Conservation (phyloP, 2,797 vertebrate genomes). For the Cyclopterus lumpus region DNA sequence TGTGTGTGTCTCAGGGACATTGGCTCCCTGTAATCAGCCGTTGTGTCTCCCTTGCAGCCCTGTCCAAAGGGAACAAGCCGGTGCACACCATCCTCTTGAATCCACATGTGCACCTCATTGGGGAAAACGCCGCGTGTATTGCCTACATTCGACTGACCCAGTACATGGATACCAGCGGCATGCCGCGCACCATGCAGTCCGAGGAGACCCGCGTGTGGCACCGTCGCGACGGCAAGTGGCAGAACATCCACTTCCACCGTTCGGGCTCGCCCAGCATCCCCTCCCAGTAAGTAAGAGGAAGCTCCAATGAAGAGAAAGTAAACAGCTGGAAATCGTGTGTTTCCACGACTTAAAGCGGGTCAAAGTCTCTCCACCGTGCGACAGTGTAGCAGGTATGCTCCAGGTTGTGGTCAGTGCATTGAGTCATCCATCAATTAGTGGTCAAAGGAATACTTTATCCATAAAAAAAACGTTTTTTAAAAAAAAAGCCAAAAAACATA, state of each 20-base stretch:
- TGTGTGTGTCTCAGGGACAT: background rate
- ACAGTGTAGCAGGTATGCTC: background rate
- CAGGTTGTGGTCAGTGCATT: background rate
- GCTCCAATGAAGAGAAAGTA: background rate
- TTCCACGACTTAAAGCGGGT: background rate
- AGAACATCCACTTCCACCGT: slow-evolving; percentile 97
- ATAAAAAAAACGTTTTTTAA: background rate
- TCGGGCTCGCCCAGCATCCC: slow-evolving; percentile 94
- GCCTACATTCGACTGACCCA: slow-evolving; percentile 95
- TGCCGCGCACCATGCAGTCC: slow-evolving; percentile 95
- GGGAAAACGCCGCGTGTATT: slow-evolving; percentile 94
- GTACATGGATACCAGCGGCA: slow-evolving; percentile 90
- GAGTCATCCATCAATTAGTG: background rate
- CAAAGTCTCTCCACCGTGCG: background rate
- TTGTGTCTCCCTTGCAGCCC: slow-evolving; percentile 75
- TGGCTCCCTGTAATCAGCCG: background rate
- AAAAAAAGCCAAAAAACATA: background rate
- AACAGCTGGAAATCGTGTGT: background rate
- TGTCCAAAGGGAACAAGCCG: slow-evolving; percentile 94
- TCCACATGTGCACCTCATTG: slow-evolving; percentile 95
- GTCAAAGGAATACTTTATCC: background rate
- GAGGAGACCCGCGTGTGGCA: slow-evolving; percentile 98
- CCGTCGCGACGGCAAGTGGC: slow-evolving; percentile 96
- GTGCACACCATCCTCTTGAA: slow-evolving; percentile 98
- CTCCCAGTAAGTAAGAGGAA: slow-evolving; percentile 74